phyloP scores from a whole-genome alignment of 92 coral and sea anemone species.

The Heteractis magnifica region DNA sequence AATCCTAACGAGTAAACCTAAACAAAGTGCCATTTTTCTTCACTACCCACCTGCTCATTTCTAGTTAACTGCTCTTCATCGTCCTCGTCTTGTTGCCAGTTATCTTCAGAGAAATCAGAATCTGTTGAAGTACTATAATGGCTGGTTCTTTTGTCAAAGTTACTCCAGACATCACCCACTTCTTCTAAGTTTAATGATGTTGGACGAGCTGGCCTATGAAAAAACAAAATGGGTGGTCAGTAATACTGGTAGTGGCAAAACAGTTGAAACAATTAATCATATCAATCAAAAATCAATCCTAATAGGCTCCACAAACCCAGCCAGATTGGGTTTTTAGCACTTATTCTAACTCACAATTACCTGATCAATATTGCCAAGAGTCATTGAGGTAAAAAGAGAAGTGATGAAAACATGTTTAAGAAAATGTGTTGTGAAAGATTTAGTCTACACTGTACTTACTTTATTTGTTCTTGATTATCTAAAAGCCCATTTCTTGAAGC shows the following conservation, averaged over 20 bases:
- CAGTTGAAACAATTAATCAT: too few species aligned
- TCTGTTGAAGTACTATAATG: constrained; percentile 92
- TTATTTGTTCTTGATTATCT: constrained; percentile 4
- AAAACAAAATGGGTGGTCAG: background rate
- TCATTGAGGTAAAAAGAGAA: too few species aligned
- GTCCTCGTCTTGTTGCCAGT: constrained; percentile 53
- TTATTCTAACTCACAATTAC: too few species aligned
- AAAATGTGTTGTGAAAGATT: too few species aligned
- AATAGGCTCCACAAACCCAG: too few species aligned
- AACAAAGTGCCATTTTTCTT: background rate
- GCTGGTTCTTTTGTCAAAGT: constrained; percentile 76
- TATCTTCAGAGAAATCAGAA: constrained; percentile 74
- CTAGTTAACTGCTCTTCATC: constrained; percentile 63
- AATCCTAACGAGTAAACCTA: background rate
- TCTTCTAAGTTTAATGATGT: constrained; percentile 52
- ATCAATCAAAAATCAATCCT: too few species aligned
- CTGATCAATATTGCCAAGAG: too few species aligned
- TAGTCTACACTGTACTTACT: background rate
- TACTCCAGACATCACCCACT: constrained; percentile 55
- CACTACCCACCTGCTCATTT: constrained; percentile 70
- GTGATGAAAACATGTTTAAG: background rate
- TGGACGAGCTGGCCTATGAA: constrained; percentile 56
- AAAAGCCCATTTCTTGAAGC: constrained; percentile 22
- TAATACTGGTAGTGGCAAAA: background rate
- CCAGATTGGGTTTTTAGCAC: too few species aligned